phyloP scores from a whole-genome alignment of 1,140 invertebrate genomes.

The Brachystomella parvula region DNA sequence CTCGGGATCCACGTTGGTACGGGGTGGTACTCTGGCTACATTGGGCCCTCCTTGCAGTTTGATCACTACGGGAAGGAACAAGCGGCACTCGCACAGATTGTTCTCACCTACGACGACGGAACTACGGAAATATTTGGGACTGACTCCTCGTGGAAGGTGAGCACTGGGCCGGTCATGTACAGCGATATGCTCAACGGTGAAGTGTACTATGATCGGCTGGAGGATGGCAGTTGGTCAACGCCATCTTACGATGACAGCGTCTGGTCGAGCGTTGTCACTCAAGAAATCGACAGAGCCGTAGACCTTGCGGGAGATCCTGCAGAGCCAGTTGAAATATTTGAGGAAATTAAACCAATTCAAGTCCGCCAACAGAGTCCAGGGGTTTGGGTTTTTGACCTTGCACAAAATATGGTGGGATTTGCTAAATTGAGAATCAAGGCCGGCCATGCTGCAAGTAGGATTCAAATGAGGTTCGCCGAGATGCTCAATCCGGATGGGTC shows the following conservation, averaged over 20 bases:
- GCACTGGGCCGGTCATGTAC: background rate
- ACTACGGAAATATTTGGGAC: background rate
- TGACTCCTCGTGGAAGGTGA: background rate
- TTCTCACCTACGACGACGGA: background rate
- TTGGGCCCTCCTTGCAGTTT: background rate
- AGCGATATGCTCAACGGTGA: background rate
- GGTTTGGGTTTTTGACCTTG: background rate
- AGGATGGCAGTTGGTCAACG: background rate
- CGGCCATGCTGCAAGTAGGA: background rate
- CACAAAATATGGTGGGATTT: background rate
- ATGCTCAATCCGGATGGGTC: background rate
- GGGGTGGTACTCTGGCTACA: background rate
- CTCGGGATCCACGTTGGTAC: background rate
- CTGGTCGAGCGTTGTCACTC: background rate
- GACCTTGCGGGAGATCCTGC: background rate
- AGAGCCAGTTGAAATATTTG: background rate
- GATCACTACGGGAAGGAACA: background rate
- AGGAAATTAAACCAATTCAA: background rate
- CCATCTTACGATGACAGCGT: background rate
- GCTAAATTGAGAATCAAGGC: background rate
- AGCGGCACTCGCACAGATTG: background rate
- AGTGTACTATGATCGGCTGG: background rate
- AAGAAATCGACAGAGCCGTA: background rate
- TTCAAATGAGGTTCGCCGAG: background rate
- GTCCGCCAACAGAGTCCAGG: background rate